Percentiles rank a stretch among this genome's conserved stretches.
Evolutionary conservation across 2,113 vertebrate genomes (phyloP).

Genomic region (Emydura subglobosa): DNA sequence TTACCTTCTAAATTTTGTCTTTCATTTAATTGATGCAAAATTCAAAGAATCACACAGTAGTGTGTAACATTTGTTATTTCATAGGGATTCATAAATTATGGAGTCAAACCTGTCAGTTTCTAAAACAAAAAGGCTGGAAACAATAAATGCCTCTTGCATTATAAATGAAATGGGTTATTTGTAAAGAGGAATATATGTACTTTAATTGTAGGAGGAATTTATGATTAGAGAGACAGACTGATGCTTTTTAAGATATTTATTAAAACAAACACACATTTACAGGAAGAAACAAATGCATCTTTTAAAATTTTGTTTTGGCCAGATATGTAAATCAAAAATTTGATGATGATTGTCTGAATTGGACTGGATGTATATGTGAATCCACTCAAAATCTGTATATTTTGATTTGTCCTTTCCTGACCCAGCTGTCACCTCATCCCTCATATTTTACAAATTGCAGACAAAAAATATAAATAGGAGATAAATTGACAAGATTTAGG

Average conservation of each 20-base stretch:
- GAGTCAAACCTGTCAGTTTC: slow-evolving; percentile 45
- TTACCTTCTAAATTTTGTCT: slow-evolving; percentile 29
- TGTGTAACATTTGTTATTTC: slow-evolving; percentile 9
- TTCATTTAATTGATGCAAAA: not conserved
- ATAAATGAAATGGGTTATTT: slow-evolving; percentile 56
- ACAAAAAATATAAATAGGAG: not conserved
- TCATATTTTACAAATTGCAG: not conserved
- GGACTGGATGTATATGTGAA: not conserved
- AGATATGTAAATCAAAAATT: not conserved
- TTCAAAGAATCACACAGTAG: slow-evolving; percentile 26
- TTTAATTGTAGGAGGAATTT: slow-evolving; percentile 44
- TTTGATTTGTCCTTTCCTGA: not conserved
- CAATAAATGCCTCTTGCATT: slow-evolving; percentile 58
- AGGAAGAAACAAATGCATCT: not conserved
- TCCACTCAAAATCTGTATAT: not conserved
- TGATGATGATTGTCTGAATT: not conserved
- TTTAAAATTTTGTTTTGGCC: not conserved
- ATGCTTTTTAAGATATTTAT: slow-evolving; percentile 34
- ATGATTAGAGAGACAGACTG: slow-evolving; percentile 25
- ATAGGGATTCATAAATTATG: slow-evolving; percentile 58
- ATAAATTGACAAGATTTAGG: not conserved
- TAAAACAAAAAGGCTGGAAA: slow-evolving; percentile 30
- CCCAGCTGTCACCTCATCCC: not conserved
- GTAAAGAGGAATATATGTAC: slow-evolving; percentile 22
- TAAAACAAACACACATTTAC: not conserved